phyloP scores from a whole-genome alignment of 2,888 invertebrate species.

The Agrochola lychnidis region DNA sequence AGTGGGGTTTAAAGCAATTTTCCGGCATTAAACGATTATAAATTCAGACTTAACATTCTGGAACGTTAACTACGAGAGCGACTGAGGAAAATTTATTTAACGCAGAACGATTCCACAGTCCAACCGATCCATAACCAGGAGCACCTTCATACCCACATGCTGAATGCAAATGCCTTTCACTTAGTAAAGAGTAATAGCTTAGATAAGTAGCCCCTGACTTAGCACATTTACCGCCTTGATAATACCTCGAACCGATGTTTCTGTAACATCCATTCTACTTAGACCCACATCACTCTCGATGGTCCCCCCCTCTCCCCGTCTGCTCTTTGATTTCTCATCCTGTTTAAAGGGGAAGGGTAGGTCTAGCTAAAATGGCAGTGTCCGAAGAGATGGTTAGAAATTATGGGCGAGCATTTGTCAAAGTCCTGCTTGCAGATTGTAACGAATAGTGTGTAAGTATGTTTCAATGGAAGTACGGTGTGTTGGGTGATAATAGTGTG shows the following conservation, averaged over 20 bases:
- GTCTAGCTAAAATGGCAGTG: constrained; percentile 68
- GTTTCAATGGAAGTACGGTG: constrained; percentile 54
- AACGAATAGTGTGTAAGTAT: constrained; percentile 63
- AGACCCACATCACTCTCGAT: constrained; percentile 67
- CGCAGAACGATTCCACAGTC: constrained; percentile 40
- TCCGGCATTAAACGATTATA: constrained; percentile 62
- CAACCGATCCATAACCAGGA: constrained; percentile 55
- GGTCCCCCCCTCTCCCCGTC: constrained; percentile 28
- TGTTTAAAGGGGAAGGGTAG: constrained; percentile 60
- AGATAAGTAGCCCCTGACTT: constrained; percentile 86
- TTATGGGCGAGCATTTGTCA: constrained; percentile 85
- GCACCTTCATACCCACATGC: constrained; percentile 64
- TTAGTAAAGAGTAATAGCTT: constrained; percentile 82
- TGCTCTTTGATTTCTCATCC: constrained; percentile 48
- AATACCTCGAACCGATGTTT: constrained; percentile 81
- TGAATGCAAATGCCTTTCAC: constrained; percentile 82
- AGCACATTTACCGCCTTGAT: constrained; percentile 83
- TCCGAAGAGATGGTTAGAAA: constrained; percentile 76
- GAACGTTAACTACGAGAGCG: constrained; percentile 43
- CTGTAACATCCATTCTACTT: constrained; percentile 69
- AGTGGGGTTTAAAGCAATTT: constrained; percentile 58
- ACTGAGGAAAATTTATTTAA: constrained; percentile 62
- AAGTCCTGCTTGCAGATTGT: constrained; percentile 81
- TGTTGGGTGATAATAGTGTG: constrained; percentile 3
- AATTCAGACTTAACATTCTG: constrained; percentile 63